Conservation (phyloP, 1,140 invertebrate species). For the Apocrypta bakeri region DNA sequence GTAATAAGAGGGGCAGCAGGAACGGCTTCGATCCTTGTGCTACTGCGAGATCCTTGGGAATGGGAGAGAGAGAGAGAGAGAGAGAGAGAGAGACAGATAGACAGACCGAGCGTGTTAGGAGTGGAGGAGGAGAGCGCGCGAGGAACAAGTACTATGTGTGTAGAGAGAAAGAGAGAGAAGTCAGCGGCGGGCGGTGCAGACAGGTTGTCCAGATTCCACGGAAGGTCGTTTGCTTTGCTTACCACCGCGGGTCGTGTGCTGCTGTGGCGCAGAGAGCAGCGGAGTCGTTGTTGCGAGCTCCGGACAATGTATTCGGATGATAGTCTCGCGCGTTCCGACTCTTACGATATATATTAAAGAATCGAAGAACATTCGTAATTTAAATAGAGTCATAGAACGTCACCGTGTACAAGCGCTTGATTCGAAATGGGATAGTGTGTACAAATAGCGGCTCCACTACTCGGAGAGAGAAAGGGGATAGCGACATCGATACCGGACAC, state of each 20-base stretch:
- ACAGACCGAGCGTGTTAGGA: conserved; percentile 11
- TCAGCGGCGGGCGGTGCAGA: conserved; percentile 68
- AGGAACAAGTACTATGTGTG: conserved; percentile 41
- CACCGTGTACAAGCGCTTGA: conserved; percentile 57
- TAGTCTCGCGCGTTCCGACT: too few relatives aligned
- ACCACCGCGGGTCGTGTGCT: conserved; percentile 68
- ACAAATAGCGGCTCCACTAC: neutral
- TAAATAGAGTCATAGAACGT: conserved; percentile 24
- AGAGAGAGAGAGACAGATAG: neutral
- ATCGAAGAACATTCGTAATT: too few relatives aligned
- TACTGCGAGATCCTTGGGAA: conserved; percentile 32
- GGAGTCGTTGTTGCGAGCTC: conserved; percentile 52
- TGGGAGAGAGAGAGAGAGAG: conserved; percentile 9
- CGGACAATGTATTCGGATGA: too few relatives aligned
- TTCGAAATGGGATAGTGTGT: conserved; percentile 29
- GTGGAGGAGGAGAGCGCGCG: conserved; percentile 59
- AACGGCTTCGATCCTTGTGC: neutral
- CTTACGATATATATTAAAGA: too few relatives aligned
- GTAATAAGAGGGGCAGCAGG: conserved; percentile 46
- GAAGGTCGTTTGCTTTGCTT: conserved; percentile 76
- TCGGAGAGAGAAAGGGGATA: conserved; percentile 35
- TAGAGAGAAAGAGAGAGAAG: conserved; percentile 12
- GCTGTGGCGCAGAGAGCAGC: conserved; percentile 20
- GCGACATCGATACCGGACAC: conserved; percentile 42
- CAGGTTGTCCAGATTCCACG: conserved; percentile 76